A percentile compares a stretch with the other conserved stretches of the same genome.
These are phyloP conservation scores for Parus major DNA, from an alignment of 2,113 vertebrate genomes.

Conservation along the genomic window DNA sequence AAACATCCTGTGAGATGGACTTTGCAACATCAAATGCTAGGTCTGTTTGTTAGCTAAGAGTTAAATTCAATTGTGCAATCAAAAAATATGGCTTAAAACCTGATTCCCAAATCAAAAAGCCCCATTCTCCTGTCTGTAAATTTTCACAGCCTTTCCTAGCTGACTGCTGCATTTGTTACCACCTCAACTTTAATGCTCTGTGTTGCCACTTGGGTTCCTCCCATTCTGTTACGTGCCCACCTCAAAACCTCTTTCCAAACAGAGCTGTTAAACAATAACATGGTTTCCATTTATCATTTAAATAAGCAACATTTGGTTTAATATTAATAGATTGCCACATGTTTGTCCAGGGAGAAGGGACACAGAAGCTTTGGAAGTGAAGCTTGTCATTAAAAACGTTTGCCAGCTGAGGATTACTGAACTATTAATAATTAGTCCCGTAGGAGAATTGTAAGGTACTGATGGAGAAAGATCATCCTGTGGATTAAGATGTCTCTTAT, in stretches of 20 bases:
- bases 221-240: neutral
- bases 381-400: neutral
- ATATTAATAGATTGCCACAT: conserved; percentile 16
- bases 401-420: neutral
- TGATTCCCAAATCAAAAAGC: conserved; percentile 8
- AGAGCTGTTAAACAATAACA: neutral
- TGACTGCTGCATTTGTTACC: neutral
- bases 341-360: neutral
- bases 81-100: conserved; percentile 9
- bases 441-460: neutral
- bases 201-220: neutral
- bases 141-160: neutral
- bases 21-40: neutral
- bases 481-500: neutral
- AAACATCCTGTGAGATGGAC: conserved; percentile 10
- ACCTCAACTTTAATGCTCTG: neutral
- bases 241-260: conserved; percentile 1
- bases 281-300: neutral
- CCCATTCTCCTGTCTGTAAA: neutral
- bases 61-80: conserved; percentile 38
- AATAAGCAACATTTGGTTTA: conserved; percentile 11
- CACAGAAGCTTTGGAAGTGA: neutral
- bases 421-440: neutral
- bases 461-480: neutral
- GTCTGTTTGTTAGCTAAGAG: neutral